These are phyloP conservation scores for Cataglyphis livida DNA, from an alignment of 2,888 invertebrate genomes.

Conservation along the genomic window DNA sequence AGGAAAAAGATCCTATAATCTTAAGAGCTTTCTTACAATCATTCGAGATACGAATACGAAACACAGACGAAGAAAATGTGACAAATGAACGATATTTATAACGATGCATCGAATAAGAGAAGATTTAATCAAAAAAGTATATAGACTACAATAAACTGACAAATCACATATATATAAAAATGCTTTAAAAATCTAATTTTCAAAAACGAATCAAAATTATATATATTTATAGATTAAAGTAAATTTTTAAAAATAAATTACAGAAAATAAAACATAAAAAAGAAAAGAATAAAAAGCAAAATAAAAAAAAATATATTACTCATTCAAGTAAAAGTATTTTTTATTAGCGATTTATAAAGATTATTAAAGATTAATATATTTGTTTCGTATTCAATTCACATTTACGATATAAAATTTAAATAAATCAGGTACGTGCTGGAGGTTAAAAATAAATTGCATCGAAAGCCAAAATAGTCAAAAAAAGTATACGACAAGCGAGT, in stretches of 20 bases:
- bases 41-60: constrained; percentile 32
- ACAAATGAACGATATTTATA: constrained; percentile 47
- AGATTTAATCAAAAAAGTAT: not conserved
- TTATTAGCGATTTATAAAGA: not conserved
- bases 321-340: not conserved
- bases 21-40: constrained; percentile 69
- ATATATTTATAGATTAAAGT: not conserved
- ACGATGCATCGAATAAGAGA: not conserved
- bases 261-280: not conserved
- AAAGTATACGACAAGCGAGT: not conserved
- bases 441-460: constrained; percentile 14
- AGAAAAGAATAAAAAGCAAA: not conserved
- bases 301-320: not conserved
- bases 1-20: constrained; percentile 64
- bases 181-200: not conserved
- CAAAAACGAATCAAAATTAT: not conserved
- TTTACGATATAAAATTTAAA: not conserved
- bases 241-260: not conserved
- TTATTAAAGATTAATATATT: constrained; percentile 10
- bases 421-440: not conserved
- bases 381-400: not conserved
- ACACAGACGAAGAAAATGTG: constrained; percentile 52
- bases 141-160: not conserved
- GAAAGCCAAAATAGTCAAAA: constrained; percentile 3
- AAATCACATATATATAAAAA: not conserved